Evolutionary conservation across 2,797 vertebrate species (phyloP), one percentile per base, ranked within the genome.

Genomic region (Holocentrus rufus): DNA sequence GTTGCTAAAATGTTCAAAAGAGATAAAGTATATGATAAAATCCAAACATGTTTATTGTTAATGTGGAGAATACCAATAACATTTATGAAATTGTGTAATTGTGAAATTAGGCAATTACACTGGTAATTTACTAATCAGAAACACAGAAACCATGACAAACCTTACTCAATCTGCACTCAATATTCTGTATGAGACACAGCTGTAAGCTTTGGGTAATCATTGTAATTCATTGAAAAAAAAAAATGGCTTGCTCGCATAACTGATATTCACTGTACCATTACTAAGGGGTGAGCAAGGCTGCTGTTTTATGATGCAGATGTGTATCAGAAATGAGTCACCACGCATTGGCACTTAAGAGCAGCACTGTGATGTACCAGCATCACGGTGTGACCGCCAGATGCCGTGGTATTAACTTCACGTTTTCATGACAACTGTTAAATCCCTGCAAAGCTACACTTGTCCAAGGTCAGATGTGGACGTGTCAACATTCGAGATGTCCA

Each of bases 271-370:
- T 90, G 92, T 89, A 91, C 86, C 91, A 83, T 87, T 84, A 91
- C 82, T 0, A 58, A 82, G 80, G 83, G 59, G 71, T 84, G 84
- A 87, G 90, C 81, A 84, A 91, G 90, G 90, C 85, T 84, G 88
- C 87, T 90, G 80, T 93, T 93, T 93, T 90, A 93, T 86, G 86
- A 90, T 87, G 89, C 93, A 94, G 92, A 93, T 92, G 93, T 94
- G 93, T 92, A 94, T 94, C 92, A 91, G 85, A 90, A 92, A 88
- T 92, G 90, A 94, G 91, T 92, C 91, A 92, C 87, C 73, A 56
- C 79, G 82, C 76, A 69, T 81, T 80, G 83, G 85, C 83, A 73
- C 85, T 64, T 30, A 62, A 85, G 78, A 46, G 74, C 85, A 76
- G 79, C 68, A 44, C 86, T 87, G 86, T 92, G 91, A 92, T 88